phyloP scores from a whole-genome alignment of 1,140 invertebrate species.

The Amyelois transitella region DNA sequence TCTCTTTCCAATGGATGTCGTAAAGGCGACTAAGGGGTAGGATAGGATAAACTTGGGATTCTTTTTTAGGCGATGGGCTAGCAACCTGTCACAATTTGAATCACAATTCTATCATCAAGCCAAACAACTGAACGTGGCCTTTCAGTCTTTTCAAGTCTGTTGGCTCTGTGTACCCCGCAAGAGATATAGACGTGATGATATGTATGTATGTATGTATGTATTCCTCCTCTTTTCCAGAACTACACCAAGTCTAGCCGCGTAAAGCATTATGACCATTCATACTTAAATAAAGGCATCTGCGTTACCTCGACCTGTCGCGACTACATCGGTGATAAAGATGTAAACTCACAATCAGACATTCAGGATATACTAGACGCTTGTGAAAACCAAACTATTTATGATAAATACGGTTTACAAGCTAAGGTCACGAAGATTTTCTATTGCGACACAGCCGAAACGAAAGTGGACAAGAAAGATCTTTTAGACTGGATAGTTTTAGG shows the following conservation, averaged over 20 bases:
- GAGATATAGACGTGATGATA: too few species aligned
- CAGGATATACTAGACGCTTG: constrained; percentile 2
- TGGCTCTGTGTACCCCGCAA: too few species aligned
- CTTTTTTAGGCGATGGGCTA: too few species aligned
- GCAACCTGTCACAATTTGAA: too few species aligned
- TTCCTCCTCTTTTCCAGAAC: constrained; percentile 9
- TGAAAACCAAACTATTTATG: background rate
- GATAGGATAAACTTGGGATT: too few species aligned
- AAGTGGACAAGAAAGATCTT: background rate
- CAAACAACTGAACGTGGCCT: too few species aligned
- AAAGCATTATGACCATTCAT: constrained; percentile 57
- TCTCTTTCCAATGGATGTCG: too few species aligned
- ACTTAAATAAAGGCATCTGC: constrained; percentile 55
- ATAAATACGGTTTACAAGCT: constrained; percentile 6
- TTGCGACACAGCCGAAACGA: constrained; percentile 2
- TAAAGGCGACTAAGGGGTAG: too few species aligned
- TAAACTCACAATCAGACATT: constrained; percentile 6
- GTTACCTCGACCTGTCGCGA: constrained; percentile 26
- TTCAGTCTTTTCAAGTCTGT: too few species aligned
- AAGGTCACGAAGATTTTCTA: constrained; percentile 2
- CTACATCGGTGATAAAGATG: constrained; percentile 1
- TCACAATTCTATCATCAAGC: too few species aligned
- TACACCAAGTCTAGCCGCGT: constrained; percentile 29
- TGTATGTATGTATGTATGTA: background rate
- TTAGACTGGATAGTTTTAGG: constrained; percentile 3